Evolutionary conservation across 2,113 vertebrate genomes (phyloP).

Genomic region (Boleophthalmus pectinirostris): DNA sequence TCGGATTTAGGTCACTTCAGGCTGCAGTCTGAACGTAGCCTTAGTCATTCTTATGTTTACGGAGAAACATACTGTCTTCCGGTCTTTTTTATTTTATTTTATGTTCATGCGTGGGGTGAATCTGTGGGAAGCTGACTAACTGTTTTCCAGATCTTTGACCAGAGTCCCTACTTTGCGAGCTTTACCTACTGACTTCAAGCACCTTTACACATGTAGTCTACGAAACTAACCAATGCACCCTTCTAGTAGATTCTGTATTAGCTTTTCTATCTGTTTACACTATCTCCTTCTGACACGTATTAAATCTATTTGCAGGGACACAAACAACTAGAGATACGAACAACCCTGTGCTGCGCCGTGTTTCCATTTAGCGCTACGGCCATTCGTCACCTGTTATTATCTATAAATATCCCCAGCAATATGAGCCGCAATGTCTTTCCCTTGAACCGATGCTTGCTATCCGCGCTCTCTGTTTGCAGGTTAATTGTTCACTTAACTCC

Average conservation of each 20-base stretch:
- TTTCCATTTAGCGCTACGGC: not conserved
- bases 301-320: not conserved
- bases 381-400: not conserved
- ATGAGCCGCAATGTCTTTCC: not conserved
- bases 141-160: too few species aligned
- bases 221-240: not conserved
- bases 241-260: not conserved
- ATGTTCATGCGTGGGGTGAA: too few species aligned
- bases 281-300: not conserved
- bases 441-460: not conserved
- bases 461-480: not conserved
- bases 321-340: not conserved
- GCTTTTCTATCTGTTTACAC: not conserved
- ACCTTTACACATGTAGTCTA: too few species aligned
- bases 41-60: too few species aligned
- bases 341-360: not conserved
- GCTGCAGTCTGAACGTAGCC: too few species aligned
- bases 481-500: slow-evolving; percentile 11
- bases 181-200: too few species aligned
- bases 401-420: not conserved
- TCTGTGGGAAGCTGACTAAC: too few species aligned
- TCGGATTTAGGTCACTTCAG: too few species aligned
- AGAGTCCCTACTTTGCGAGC: too few species aligned
- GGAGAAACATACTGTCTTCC: too few species aligned
- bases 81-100: too few species aligned